Evolutionary conservation across 1,140 invertebrate species (phyloP).

Genomic region (Philopotamus ludificatus): DNA sequence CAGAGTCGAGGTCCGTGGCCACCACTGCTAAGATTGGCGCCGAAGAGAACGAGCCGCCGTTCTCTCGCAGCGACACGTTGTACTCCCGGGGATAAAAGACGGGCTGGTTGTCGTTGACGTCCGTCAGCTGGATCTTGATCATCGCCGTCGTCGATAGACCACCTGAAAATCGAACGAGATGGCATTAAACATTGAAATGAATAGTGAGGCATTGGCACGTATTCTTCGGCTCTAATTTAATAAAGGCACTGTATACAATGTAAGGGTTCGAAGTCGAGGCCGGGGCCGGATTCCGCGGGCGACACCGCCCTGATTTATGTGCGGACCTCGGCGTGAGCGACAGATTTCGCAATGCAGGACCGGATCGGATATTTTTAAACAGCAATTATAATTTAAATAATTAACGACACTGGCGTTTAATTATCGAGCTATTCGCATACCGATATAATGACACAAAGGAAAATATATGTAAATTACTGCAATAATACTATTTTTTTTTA

Average conservation of each 20-base stretch:
- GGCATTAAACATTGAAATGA: neutral
- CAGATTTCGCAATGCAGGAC: conserved; percentile 37
- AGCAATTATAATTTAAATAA: no score
- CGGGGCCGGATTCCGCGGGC: conserved; percentile 32
- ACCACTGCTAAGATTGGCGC: conserved; percentile 75
- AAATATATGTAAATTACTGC: no score
- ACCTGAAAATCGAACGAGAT: conserved; percentile 61
- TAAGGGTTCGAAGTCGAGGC: conserved; percentile 5
- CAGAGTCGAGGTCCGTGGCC: conserved; percentile 85
- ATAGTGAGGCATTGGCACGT: neutral
- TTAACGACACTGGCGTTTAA: no score
- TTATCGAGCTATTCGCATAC: no score
- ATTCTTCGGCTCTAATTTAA: conserved; percentile 15
- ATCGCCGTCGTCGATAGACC: conserved; percentile 89
- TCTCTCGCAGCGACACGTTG: conserved; percentile 80
- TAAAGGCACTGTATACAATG: conserved; percentile 15
- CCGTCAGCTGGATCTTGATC: conserved; percentile 85
- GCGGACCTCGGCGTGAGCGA: conserved; percentile 38
- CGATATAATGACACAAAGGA: no score
- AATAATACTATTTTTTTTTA: no score
- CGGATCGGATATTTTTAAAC: conserved; percentile 15
- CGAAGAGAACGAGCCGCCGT: conserved; percentile 56
- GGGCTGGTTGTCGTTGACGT: conserved; percentile 93
- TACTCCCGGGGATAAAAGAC: conserved; percentile 83
- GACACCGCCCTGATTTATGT: conserved; percentile 42